Evolutionary conservation across 2,797 vertebrate genomes (phyloP), one percentile per base, ranked within the genome.

Genomic region (Pseudopleuronectes americanus): DNA sequence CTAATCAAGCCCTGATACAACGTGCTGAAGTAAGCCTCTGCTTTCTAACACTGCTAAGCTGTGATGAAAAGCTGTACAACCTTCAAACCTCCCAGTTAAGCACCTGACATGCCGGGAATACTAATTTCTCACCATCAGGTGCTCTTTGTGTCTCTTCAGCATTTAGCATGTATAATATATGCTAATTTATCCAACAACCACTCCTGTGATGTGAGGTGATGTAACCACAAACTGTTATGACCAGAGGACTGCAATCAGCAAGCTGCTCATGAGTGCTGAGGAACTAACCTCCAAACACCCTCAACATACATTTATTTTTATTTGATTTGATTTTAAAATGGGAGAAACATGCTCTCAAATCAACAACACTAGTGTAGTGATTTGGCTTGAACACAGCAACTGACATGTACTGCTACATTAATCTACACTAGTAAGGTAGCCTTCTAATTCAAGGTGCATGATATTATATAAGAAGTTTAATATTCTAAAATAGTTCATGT

Each of bases 21-120:
- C 3, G 10, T 12, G 14, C 5, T 4, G 28, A 41, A 8, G 41
- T 1, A 12, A 19, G 17, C 43, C 43, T 45, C 41, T 17, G 14
- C 41, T 17, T 31, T 36, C 55, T 19, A 45, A 10, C 26, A 28
- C 28, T 24, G 31, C 51, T 70, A 36, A 0, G 43, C 57, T 62
- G 22, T 28, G 17, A 3, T 72, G 47, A 21, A 23, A 64, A 45
- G 45, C 26, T 48, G 6, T 54, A 41, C 67, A 47, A 10, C 63
- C 31, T 56, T 76, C 48, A 82, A 52, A 63, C 58, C 57, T 63
- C 71, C 60, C 62, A 66, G 57, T 68, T 65, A 68, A 61, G 70
- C 65, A 56, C 62, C 74, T 78, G 53, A 60, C 71, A 83, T 87
- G 85, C 54, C 10, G 21, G 13, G 83, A 90, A 92, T 91, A 88